Conservation (phyloP, 2,888 invertebrate genomes). For the Geophilus truncorum region DNA sequence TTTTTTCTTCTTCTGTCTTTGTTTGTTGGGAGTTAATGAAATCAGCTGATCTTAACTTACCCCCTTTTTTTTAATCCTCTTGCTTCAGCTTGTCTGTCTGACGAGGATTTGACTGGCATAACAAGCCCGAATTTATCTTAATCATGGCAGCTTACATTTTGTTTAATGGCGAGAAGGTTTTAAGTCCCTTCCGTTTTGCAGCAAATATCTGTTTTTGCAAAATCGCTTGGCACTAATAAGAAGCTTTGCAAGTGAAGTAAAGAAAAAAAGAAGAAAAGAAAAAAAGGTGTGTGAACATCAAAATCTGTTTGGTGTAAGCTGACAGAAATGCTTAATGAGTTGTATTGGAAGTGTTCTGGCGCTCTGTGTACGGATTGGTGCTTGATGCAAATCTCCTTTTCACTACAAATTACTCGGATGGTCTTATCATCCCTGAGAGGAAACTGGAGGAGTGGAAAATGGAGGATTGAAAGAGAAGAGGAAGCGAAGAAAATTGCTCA, state of each 20-base stretch:
- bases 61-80: neutral
- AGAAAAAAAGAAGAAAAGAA: neutral
- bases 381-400: constrained; percentile 18
- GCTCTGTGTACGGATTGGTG: neutral
- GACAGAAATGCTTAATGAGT: constrained; percentile 27
- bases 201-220: neutral
- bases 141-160: constrained; percentile 21
- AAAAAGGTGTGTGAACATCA: constrained; percentile 4
- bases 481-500: constrained; percentile 22
- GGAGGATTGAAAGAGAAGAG: constrained; percentile 25
- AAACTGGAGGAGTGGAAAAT: constrained; percentile 22
- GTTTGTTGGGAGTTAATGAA: neutral
- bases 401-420: constrained; percentile 10
- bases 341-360: neutral
- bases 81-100: neutral
- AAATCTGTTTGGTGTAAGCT: constrained; percentile 17
- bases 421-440: neutral
- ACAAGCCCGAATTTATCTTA: neutral
- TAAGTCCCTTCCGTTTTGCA: neutral
- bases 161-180: neutral
- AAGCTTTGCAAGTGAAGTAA: neutral
- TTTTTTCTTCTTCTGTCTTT: neutral
- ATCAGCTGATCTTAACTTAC: neutral
- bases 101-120: constrained; percentile 5
- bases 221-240: constrained; percentile 12